Base-by-base conservation (phyloP, 2,113 vertebrate species). In the Orthonyx spaldingii region DNA sequence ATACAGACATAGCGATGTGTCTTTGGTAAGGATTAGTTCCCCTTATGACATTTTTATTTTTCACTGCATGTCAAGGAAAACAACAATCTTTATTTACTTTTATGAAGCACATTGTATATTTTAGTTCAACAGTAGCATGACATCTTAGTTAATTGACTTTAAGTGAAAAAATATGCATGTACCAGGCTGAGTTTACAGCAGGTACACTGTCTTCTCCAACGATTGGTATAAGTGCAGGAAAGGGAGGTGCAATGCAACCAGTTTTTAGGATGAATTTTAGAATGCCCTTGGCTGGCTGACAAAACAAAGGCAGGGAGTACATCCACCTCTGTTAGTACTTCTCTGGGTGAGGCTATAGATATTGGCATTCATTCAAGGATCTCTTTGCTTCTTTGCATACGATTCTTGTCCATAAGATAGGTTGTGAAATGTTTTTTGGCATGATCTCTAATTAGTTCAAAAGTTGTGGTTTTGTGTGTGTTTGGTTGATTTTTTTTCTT, bases 1-100 rank as follows among this genome's bases (percentile, higher is more conserved):
- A 14, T 28, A 17, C 15, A 19, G 5, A 41, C 4, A 11, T 4
- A 63, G 4, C 2, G 6, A 70, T 2, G 0, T 47, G 8, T 32
- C 30, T 70, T 66, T 26, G 3, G 5, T 44, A 57, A 65, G 47
- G 5, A n/a, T 66, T 50, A 30, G 3, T 35, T 3, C 74, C 13
- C 24, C n/a, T 47, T 50, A 50, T 16, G 17, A 68, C n/a, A 5
- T n/a, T 44, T 84, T 7, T 47, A 6, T 37, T 64, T 74, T 87
- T 52, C 22, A 33, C 18, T 49, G 3, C 35, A 60, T 30, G 9
- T 8, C 11, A 55, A 56, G 46, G 17, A 46, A 77, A 39, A 37
- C 0, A 50, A 19, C 6, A 59, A 16, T 5, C 71, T 55, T 22
- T 27, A 16, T 37, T 49, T 65, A 17, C 15, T 55, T 56, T 69